Conservation (phyloP, 1,140 invertebrate species). For the Idris sp. region DNA sequence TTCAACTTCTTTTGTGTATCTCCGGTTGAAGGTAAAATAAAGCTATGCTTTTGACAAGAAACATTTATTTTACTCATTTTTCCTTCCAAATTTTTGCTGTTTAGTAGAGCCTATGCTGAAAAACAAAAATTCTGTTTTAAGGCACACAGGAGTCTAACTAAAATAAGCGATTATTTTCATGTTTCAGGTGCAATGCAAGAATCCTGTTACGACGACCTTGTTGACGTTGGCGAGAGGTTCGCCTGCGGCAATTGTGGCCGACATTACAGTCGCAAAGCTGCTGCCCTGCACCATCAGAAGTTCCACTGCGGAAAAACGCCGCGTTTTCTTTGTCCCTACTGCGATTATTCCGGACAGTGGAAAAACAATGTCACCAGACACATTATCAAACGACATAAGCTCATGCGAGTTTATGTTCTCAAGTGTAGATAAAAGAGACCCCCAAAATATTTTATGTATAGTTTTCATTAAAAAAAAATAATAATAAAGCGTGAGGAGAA, state of each 20-base stretch:
- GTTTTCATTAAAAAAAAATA: conserved; percentile 15
- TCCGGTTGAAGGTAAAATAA: too few relatives aligned
- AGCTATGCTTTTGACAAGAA: too few relatives aligned
- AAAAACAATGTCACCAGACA: conserved; percentile 70
- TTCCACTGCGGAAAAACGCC: conserved; percentile 75
- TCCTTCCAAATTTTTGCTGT: too few relatives aligned
- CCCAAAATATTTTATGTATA: conserved; percentile 16
- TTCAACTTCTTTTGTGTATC: too few relatives aligned
- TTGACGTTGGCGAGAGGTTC: conserved; percentile 10
- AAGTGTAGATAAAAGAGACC: conserved; percentile 27
- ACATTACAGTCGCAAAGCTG: conserved; percentile 78
- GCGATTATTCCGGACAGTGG: conserved; percentile 75
- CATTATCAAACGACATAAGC: conserved; percentile 66
- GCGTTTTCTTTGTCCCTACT: conserved; percentile 73
- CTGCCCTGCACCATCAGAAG: conserved; percentile 74
- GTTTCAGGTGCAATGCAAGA: conserved; percentile 49
- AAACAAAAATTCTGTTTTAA: too few relatives aligned
- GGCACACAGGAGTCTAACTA: too few relatives aligned
- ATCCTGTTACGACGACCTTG: conserved; percentile 13
- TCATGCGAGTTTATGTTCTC: conserved; percentile 60
- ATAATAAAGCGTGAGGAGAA: too few relatives aligned
- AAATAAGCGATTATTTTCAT: conserved; percentile 34
- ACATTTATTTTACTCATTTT: too few relatives aligned
- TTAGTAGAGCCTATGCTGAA: too few relatives aligned
- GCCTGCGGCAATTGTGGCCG: conserved; percentile 79